phyloP scores from a whole-genome alignment of 2,797 vertebrate genomes.

The Spondyliosoma cantharus region DNA sequence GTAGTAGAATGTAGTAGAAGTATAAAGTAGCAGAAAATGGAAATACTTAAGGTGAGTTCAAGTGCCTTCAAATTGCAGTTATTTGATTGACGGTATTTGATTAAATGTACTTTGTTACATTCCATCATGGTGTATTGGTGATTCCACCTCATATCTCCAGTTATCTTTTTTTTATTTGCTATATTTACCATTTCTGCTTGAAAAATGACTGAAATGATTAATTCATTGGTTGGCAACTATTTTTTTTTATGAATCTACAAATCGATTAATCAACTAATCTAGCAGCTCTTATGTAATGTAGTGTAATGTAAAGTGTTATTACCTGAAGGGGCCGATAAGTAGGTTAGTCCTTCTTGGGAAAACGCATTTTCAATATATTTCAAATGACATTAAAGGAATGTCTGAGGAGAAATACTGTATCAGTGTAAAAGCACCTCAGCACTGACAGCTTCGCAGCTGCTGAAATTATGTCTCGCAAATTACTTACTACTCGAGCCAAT shows the following conservation, averaged over 20 bases:
- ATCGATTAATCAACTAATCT: no score
- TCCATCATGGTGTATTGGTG: background rate
- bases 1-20: no score
- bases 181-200: background rate
- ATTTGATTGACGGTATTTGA: no score
- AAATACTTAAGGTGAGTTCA: no score
- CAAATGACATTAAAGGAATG: constrained; percentile 3
- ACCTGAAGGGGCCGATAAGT: background rate
- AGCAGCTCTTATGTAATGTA: no score
- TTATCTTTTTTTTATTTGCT: constrained; percentile 10
- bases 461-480: constrained; percentile 4
- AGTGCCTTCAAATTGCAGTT: no score
- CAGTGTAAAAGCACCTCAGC: background rate
- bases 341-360: constrained; percentile 10
- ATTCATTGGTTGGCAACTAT: no score
- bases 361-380: constrained; percentile 24
- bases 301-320: no score
- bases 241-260: background rate
- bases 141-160: constrained; percentile 31
- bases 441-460: background rate
- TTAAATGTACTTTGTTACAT: no score
- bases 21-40: no score
- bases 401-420: constrained; percentile 12
- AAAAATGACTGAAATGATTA: no score
- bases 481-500: background rate